phyloP scores from a whole-genome alignment of 2,113 vertebrate species.

The Atlantisia rogersi region DNA sequence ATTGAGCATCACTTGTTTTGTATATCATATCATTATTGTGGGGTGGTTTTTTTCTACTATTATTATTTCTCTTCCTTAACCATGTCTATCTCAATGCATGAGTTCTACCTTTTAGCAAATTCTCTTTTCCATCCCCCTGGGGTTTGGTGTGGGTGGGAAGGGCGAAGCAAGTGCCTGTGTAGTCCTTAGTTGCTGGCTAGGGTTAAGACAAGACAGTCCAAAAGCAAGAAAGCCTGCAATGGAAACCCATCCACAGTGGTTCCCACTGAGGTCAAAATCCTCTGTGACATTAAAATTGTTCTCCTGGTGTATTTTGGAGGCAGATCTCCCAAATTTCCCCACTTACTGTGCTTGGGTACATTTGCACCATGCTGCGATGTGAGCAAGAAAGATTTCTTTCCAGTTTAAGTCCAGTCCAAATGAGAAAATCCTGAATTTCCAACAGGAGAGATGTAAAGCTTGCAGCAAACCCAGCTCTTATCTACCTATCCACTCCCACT shows the following conservation, averaged over 20 bases:
- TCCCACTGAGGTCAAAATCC: background rate
- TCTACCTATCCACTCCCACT: background rate
- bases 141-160: too few relatives aligned
- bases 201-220: too few relatives aligned
- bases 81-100: too few relatives aligned
- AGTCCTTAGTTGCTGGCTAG: too few relatives aligned
- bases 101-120: too few relatives aligned
- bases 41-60: too few relatives aligned
- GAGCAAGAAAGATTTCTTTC: background rate
- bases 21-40: too few relatives aligned
- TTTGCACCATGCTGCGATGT: background rate
- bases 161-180: too few relatives aligned
- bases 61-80: too few relatives aligned
- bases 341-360: background rate
- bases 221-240: background rate
- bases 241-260: background rate
- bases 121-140: too few relatives aligned
- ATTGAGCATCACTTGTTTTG: too few relatives aligned
- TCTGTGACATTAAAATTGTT: background rate
- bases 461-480: background rate
- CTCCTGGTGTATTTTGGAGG: background rate
- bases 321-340: background rate
- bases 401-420: background rate
- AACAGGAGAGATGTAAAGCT: background rate
- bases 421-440: background rate